These are phyloP conservation scores for Pipistrellus nathusii DNA, from an alignment of 2,797 vertebrate species.

Conservation along the genomic window DNA sequence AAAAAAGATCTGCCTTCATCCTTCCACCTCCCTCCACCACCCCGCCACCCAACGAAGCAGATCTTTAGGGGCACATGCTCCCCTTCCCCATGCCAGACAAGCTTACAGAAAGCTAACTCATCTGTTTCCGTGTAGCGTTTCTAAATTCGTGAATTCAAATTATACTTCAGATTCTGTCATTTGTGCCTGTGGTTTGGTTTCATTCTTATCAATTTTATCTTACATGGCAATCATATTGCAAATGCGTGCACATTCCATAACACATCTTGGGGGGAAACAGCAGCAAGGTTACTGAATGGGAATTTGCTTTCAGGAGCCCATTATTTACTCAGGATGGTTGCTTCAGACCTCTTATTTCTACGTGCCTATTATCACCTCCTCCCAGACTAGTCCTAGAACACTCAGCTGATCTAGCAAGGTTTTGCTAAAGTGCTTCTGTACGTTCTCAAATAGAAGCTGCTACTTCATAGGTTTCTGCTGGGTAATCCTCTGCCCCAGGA, in stretches of 20 bases:
- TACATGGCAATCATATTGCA: background rate
- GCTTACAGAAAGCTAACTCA: background rate
- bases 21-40: background rate
- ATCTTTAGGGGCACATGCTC: background rate
- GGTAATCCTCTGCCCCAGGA: background rate
- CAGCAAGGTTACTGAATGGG: background rate
- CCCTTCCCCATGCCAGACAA: background rate
- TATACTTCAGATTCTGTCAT: background rate
- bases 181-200: background rate
- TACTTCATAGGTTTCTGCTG: background rate
- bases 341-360: background rate
- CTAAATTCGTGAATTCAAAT: conserved; percentile 38
- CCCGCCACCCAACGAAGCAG: background rate
- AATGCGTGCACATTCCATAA: background rate
- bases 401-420: background rate
- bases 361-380: background rate
- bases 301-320: background rate
- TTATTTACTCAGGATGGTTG: background rate
- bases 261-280: background rate
- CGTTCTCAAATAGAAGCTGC: conserved; percentile 31
- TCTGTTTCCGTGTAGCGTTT: background rate
- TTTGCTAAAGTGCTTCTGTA: background rate
- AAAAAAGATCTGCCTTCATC: background rate
- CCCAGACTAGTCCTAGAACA: background rate
- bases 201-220: background rate